These are phyloP conservation scores for Vanessa cardui DNA, from an alignment of 2,888 invertebrate genomes.

Conservation along the genomic window DNA sequence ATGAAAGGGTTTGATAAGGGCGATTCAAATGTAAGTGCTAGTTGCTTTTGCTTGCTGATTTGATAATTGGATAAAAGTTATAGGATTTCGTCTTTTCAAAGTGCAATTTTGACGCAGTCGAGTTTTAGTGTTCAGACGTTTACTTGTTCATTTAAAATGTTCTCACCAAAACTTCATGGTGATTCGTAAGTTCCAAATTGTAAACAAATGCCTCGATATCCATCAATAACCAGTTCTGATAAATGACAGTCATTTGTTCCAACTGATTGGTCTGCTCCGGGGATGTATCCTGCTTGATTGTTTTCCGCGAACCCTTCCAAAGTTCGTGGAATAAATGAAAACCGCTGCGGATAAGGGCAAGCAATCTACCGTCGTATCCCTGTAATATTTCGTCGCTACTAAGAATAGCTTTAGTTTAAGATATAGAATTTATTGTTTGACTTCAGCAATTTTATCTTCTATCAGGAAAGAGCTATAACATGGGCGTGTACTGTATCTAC, in stretches of 20 bases:
- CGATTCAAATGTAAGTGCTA: too few relatives aligned
- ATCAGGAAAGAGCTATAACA: neutral
- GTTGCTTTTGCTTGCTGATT: too few relatives aligned
- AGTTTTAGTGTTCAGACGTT: too few relatives aligned
- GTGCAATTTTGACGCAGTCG: too few relatives aligned
- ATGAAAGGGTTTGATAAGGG: too few relatives aligned
- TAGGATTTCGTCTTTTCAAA: too few relatives aligned
- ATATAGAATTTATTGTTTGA: slow-evolving; percentile 18
- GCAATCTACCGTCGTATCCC: slow-evolving; percentile 55
- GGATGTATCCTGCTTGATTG: slow-evolving; percentile 74
- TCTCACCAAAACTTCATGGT: neutral
- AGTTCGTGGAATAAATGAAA: slow-evolving; percentile 61
- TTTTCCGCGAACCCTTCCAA: slow-evolving; percentile 72
- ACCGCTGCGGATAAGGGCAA: slow-evolving; percentile 59
- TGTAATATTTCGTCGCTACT: slow-evolving; percentile 43
- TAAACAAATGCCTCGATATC: slow-evolving; percentile 28
- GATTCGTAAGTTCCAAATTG: slow-evolving; percentile 17
- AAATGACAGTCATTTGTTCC: slow-evolving; percentile 71
- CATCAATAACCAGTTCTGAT: slow-evolving; percentile 43
- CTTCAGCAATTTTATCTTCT: slow-evolving; percentile 24
- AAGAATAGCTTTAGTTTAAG: slow-evolving; percentile 17
- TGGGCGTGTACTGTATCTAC: neutral
- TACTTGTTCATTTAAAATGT: neutral
- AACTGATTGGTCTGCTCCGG: slow-evolving; percentile 72
- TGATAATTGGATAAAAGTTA: too few relatives aligned